These are phyloP conservation scores for Syngnathoides biaculeatus DNA, from an alignment of 2,113 vertebrate species.

Conservation along the genomic window DNA sequence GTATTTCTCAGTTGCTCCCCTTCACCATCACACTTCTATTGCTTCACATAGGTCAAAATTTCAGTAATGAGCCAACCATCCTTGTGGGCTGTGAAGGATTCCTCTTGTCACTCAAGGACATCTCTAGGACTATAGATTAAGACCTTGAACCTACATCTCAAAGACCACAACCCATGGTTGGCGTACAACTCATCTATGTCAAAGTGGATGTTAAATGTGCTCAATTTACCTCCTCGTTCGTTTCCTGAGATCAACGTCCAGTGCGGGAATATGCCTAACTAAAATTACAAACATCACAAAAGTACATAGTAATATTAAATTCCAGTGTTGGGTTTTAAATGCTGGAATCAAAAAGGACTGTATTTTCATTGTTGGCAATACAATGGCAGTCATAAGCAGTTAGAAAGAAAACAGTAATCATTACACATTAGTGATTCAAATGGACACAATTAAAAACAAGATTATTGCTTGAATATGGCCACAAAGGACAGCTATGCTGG, in stretches of 20 bases:
- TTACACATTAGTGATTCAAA: conserved; percentile 7
- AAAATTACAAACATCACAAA: neutral
- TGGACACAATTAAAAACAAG: conserved; percentile 12
- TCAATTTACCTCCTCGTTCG: neutral
- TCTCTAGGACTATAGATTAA: conserved; percentile 1
- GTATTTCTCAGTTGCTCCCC: neutral
- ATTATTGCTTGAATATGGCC: conserved; percentile 5
- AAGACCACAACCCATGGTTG: conserved; percentile 2
- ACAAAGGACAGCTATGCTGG: conserved; percentile 15
- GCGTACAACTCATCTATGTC: neutral
- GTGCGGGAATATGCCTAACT: neutral
- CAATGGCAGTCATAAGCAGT: conserved; percentile 7
- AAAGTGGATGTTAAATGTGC: neutral
- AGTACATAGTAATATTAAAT: neutral
- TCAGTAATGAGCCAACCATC: conserved; percentile 4
- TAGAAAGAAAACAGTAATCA: conserved; percentile 8
- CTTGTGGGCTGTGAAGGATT: conserved; percentile 11
- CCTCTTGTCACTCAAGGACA: conserved; percentile 22
- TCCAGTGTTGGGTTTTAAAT: neutral
- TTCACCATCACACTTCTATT: conserved; percentile 6
- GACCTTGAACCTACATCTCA: conserved; percentile 22
- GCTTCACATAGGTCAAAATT: conserved; percentile 8
- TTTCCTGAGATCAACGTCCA: neutral
- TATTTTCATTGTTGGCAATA: neutral
- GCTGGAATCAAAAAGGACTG: neutral